These are phyloP conservation scores for Penaeus chinensis DNA, from an alignment of 1,140 invertebrate genomes.

Conservation along the genomic window DNA sequence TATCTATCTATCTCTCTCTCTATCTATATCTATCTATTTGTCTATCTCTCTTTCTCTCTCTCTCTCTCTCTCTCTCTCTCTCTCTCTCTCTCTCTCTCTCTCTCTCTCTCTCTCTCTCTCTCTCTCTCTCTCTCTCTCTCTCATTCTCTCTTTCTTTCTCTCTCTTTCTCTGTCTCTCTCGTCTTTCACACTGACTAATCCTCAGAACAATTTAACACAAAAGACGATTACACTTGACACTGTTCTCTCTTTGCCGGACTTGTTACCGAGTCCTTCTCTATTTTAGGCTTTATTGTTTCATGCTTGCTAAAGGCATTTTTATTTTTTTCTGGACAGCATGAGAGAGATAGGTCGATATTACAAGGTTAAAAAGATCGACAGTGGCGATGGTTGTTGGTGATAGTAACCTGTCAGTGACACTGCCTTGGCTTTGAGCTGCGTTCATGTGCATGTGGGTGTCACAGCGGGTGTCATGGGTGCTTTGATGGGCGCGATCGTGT, in stretches of 20 bases:
- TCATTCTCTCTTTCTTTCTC: background rate
- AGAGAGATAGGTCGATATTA: no score
- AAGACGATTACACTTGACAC: no score
- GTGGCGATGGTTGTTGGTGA: background rate
- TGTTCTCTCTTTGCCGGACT: background rate
- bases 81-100: no score
- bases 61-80: no score
- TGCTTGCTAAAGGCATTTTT: no score
- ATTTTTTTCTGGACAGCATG: no score
- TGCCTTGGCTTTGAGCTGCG: background rate
- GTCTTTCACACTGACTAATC: background rate
- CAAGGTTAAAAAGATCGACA: background rate
- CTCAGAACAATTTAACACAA: no score
- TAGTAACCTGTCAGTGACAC: background rate
- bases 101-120: background rate
- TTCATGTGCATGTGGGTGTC: background rate
- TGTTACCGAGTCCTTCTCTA: no score
- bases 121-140: background rate
- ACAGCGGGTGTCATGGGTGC: background rate
- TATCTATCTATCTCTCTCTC: no score
- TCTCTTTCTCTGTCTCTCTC: background rate
- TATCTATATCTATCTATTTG: no score
- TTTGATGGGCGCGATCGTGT: background rate
- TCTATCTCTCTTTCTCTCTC: no score
- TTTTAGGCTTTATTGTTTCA: no score